Percentiles rank a stretch among this genome's conserved stretches.
Conservation (phyloP, 2,888 invertebrate genomes). For the Chrysolina americana region DNA sequence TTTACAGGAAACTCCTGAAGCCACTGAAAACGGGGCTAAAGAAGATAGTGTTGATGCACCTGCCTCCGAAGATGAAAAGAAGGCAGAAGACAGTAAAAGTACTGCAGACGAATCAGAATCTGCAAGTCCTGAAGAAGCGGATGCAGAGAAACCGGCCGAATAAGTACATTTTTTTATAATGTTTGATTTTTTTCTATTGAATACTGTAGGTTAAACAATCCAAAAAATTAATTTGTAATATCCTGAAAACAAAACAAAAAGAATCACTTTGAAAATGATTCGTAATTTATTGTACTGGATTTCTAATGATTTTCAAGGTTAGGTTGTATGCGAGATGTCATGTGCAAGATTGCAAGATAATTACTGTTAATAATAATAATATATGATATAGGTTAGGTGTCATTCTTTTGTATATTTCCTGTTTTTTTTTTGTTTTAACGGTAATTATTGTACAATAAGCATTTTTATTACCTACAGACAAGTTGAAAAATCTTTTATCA, state of each 20-base stretch:
- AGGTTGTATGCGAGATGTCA: conserved; percentile 46
- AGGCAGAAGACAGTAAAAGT: conserved; percentile 59
- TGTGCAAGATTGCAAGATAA: conserved; percentile 48
- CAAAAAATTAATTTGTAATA: conserved; percentile 49
- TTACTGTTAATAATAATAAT: conserved; percentile 52
- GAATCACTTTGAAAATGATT: conserved; percentile 48
- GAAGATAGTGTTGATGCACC: conserved; percentile 65
- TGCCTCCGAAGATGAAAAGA: conserved; percentile 62
- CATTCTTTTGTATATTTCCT: conserved; percentile 56
- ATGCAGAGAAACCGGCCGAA: conserved; percentile 64
- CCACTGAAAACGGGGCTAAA: conserved; percentile 67
- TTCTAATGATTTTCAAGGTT: conserved; percentile 40
- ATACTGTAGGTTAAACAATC: conserved; percentile 61
- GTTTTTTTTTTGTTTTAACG: conserved; percentile 45
- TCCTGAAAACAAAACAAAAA: conserved; percentile 44
- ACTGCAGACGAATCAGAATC: conserved; percentile 56
- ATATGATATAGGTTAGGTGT: conserved; percentile 53
- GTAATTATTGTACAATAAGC: conserved; percentile 45
- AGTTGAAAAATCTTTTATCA: conserved; percentile 44
- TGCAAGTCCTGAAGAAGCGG: conserved; percentile 59
- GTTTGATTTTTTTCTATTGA: conserved; percentile 56
- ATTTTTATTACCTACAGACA: conserved; percentile 50
- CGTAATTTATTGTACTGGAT: conserved; percentile 48
- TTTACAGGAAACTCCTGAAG: conserved; percentile 56
- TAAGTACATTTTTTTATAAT: conserved; percentile 59